These are phyloP conservation scores for Falco punctatus DNA, from an alignment of 2,113 vertebrate genomes.

Conservation along the genomic window DNA sequence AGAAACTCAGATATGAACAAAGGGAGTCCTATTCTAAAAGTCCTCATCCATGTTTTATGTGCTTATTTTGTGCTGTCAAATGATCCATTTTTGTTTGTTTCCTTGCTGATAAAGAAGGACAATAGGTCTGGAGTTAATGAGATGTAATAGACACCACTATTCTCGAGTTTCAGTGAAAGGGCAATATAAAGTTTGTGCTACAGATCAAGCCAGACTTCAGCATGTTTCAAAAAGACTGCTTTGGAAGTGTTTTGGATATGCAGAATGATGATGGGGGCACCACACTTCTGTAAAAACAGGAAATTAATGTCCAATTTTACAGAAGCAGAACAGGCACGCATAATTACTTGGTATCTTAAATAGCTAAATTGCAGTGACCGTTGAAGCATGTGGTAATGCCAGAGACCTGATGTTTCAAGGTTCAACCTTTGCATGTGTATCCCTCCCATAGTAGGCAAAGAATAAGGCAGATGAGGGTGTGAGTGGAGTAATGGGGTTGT, in stretches of 20 bases:
- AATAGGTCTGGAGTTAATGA: slow-evolving; percentile 65
- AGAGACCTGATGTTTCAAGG: not conserved
- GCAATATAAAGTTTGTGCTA: not conserved
- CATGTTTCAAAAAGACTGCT: not conserved
- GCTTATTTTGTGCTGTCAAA: slow-evolving; percentile 45
- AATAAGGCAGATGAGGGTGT: not conserved
- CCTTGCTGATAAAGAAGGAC: slow-evolving; percentile 32
- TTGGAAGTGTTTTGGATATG: not conserved
- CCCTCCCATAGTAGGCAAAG: not conserved
- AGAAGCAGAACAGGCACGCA: not conserved
- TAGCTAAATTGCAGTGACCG: not conserved
- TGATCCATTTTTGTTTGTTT: slow-evolving; percentile 66
- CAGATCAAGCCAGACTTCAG: not conserved
- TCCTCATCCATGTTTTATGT: slow-evolving; percentile 46
- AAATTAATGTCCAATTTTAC: not conserved
- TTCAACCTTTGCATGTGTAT: not conserved
- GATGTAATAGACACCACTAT: slow-evolving; percentile 66
- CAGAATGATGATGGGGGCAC: not conserved
- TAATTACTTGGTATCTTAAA: not conserved
- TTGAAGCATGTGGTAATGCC: not conserved
- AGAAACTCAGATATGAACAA: slow-evolving; percentile 63
- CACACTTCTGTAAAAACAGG: not conserved
- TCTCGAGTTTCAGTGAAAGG: slow-evolving; percentile 69
- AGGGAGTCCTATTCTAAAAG: slow-evolving; percentile 49
- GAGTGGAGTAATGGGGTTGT: not conserved